These are phyloP conservation scores for Bilobella aurantiaca DNA, from an alignment of 1,140 invertebrate species.

Conservation along the genomic window DNA sequence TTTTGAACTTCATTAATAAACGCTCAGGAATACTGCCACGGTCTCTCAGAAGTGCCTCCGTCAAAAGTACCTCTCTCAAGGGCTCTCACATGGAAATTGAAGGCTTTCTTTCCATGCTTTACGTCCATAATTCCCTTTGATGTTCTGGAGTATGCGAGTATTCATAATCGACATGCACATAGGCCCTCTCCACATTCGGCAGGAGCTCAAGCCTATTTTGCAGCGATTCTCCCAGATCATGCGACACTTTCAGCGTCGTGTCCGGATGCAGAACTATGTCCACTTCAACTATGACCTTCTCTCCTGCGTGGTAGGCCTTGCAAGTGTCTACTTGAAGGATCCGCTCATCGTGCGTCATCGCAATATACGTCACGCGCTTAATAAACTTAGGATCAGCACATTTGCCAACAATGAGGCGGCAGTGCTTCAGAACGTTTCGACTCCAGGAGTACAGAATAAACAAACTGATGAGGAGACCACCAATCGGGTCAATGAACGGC, in stretches of 20 bases:
- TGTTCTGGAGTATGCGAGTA: conserved; percentile 6
- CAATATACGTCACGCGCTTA: conserved; percentile 9
- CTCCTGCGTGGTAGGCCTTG: conserved; percentile 6
- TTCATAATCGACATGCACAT: conserved; percentile 5
- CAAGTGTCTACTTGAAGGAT: conserved; percentile 7
- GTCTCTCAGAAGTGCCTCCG: not conserved
- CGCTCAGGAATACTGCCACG: too few species aligned
- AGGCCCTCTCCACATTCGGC: not conserved
- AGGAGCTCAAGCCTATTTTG: conserved; percentile 1
- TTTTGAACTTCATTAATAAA: too few species aligned
- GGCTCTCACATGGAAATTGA: not conserved
- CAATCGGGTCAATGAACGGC: conserved; percentile 5
- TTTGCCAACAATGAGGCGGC: conserved; percentile 10
- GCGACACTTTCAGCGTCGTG: conserved; percentile 1
- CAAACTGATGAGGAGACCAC: not conserved
- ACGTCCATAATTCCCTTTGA: conserved; percentile 1
- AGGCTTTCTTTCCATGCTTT: not conserved
- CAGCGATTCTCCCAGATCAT: conserved; percentile 4
- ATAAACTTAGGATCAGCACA: conserved; percentile 3
- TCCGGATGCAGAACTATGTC: conserved; percentile 9
- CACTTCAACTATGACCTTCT: conserved; percentile 11
- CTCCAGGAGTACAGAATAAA: conserved; percentile 5
- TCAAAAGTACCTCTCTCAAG: not conserved
- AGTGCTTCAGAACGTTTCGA: conserved; percentile 3
- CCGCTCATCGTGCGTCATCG: conserved; percentile 9